phyloP scores from a whole-genome alignment of 2,797 vertebrate genomes.

The Premnoplex brunnescens region DNA sequence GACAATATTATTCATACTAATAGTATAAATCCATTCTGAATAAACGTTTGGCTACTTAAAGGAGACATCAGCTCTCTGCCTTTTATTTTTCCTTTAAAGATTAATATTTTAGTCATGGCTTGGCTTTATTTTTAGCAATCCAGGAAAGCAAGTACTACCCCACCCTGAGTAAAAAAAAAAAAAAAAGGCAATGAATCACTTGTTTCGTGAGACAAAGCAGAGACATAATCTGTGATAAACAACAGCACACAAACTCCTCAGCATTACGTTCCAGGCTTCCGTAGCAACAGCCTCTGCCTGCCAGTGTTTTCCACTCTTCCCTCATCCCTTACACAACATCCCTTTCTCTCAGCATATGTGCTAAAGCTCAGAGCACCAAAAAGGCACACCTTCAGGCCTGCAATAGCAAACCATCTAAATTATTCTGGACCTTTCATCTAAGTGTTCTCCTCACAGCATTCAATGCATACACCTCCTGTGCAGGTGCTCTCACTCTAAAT shows the following conservation, averaged over 20 bases:
- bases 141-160: background rate
- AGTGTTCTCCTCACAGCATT: background rate
- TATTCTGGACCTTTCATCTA: background rate
- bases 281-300: background rate
- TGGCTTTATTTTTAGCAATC: conserved; percentile 5
- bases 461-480: background rate
- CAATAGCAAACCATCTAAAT: background rate
- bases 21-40: background rate
- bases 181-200: background rate
- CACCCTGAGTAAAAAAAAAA: background rate
- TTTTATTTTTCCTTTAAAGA: background rate
- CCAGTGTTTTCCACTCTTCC: background rate
- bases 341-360: background rate
- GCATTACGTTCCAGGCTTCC: background rate
- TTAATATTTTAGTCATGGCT: background rate
- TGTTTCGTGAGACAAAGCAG: background rate
- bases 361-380: background rate
- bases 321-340: background rate
- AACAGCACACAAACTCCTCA: background rate
- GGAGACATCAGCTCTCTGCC: background rate
- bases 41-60: background rate
- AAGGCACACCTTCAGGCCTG: background rate
- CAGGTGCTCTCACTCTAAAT: background rate
- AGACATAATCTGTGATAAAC: background rate
- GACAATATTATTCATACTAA: background rate